Evolutionary conservation across 2,888 invertebrate genomes (phyloP).

Genomic region (Ommatoiulus sabulosus): DNA sequence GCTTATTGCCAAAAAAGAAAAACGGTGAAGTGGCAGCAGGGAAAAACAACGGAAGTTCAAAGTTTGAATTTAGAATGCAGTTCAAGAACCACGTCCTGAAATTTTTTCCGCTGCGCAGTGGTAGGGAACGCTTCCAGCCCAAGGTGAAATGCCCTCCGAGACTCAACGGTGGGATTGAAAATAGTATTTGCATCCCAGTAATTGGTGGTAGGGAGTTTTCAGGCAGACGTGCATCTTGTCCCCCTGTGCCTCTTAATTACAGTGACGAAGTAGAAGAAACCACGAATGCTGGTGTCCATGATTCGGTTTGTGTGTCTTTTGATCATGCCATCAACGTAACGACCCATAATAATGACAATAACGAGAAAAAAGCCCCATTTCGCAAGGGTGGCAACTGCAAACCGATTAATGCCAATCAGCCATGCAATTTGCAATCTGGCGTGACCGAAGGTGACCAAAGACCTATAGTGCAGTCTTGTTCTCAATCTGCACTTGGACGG

Average conservation of each 20-base stretch:
- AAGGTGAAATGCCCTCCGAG: conserved; percentile 1
- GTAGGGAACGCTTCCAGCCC: background rate
- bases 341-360: conserved; percentile 2
- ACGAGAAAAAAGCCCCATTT: conserved; percentile 2
- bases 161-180: conserved; percentile 14
- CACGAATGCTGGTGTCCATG: background rate
- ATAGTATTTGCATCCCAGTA: background rate
- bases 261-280: background rate
- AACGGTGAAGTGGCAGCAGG: background rate
- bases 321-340: background rate
- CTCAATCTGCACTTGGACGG: background rate
- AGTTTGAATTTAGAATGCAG: conserved; percentile 42
- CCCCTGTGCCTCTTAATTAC: conserved; percentile 29
- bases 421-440: background rate
- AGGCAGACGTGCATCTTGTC: background rate
- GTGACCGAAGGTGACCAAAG: background rate
- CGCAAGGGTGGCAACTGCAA: background rate
- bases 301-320: background rate
- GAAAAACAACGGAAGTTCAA: background rate
- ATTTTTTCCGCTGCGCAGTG: conserved; percentile 30
- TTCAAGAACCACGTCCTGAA: conserved; percentile 48
- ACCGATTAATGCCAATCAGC: background rate
- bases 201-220: background rate
- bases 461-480: background rate
- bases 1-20: background rate